Conservation (phyloP, 2,888 invertebrate genomes). For the Drosophila subsilvestris region DNA sequence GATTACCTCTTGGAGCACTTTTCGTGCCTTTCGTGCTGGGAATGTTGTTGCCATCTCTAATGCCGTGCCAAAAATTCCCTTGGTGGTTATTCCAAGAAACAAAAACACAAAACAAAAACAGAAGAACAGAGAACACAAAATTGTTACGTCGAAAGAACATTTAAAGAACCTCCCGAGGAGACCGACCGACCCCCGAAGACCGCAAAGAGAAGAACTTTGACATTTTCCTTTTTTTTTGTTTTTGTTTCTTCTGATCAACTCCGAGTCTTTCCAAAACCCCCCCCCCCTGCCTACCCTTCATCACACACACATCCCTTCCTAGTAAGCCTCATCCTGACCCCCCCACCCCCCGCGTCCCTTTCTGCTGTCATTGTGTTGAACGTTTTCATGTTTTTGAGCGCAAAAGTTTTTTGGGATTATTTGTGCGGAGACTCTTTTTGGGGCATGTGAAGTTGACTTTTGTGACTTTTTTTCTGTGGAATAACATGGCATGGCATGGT, state of each 20-base stretch:
- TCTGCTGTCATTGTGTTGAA: slow-evolving; percentile 60
- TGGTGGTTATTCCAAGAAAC: slow-evolving; percentile 69
- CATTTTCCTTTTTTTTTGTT: slow-evolving; percentile 74
- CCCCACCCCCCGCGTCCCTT: not conserved
- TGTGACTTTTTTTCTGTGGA: slow-evolving; percentile 68
- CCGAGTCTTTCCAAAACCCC: slow-evolving; percentile 42
- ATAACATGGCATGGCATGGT: slow-evolving; percentile 61
- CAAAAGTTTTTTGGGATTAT: slow-evolving; percentile 75
- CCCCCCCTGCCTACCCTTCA: not conserved
- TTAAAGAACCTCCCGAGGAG: slow-evolving; percentile 64
- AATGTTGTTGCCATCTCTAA: not conserved
- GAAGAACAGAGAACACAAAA: slow-evolving; percentile 28
- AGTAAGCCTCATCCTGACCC: slow-evolving; percentile 10
- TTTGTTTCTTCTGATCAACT: too few species aligned
- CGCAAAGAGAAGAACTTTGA: slow-evolving; percentile 76
- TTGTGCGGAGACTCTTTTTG: slow-evolving; percentile 69
- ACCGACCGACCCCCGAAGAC: slow-evolving; percentile 52
- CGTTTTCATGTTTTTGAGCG: slow-evolving; percentile 73
- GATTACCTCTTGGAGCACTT: not conserved
- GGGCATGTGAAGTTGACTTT: slow-evolving; percentile 75
- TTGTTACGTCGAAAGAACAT: slow-evolving; percentile 64
- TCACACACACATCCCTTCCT: slow-evolving; percentile 2
- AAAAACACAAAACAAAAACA: slow-evolving; percentile 18
- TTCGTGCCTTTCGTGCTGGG: not conserved
- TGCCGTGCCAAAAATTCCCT: slow-evolving; percentile 70